phyloP scores from a whole-genome alignment of 2,888 invertebrate genomes.

The Nipponacmea schrenckii region DNA sequence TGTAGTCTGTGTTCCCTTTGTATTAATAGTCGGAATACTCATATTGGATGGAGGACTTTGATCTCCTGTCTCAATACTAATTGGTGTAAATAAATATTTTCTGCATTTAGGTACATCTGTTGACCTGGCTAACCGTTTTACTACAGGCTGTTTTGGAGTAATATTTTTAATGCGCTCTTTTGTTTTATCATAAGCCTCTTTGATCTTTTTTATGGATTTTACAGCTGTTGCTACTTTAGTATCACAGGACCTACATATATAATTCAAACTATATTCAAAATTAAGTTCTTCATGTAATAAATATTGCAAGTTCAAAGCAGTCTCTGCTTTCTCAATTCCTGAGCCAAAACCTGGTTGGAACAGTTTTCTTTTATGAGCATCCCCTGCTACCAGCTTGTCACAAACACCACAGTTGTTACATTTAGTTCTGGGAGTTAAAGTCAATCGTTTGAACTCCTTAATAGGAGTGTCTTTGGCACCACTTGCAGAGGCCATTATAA shows the following conservation, averaged over 20 bases:
- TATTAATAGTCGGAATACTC: constrained; percentile 1
- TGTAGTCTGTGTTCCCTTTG: constrained; percentile 3
- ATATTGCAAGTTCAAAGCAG: constrained; percentile 3
- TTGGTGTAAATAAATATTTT: neutral
- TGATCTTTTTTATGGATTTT: too few relatives aligned
- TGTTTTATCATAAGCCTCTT: too few relatives aligned
- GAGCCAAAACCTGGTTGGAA: neutral
- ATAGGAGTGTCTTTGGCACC: too few relatives aligned
- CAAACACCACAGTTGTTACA: too few relatives aligned
- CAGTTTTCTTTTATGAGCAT: neutral
- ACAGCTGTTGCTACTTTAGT: too few relatives aligned
- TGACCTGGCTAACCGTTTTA: neutral
- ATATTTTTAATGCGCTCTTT: too few relatives aligned
- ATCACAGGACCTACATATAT: too few relatives aligned
- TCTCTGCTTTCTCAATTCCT: neutral
- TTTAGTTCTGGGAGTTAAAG: too few relatives aligned
- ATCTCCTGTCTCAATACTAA: neutral
- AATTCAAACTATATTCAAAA: too few relatives aligned
- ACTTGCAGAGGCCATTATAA: too few relatives aligned
- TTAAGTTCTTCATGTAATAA: too few relatives aligned
- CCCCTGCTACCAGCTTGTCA: neutral
- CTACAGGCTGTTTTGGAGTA: neutral
- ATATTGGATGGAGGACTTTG: neutral
- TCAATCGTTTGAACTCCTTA: too few relatives aligned
- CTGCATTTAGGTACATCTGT: neutral